phyloP scores from a whole-genome alignment of 2,888 invertebrate genomes.

The Eilema caniola region DNA sequence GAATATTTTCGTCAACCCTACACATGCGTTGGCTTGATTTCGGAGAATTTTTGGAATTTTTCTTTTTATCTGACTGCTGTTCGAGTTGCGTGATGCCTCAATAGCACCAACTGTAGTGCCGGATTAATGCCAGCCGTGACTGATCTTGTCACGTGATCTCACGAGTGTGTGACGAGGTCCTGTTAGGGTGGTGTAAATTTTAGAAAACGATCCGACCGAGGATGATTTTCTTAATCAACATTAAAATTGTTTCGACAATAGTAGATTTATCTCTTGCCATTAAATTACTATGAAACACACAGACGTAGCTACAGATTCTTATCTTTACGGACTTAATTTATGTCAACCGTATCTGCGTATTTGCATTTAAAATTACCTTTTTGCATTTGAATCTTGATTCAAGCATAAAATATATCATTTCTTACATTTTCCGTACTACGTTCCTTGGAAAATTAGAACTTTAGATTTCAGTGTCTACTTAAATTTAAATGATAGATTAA shows the following conservation, averaged over 20 bases:
- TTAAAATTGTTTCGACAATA: neutral
- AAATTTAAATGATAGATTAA: too few relatives aligned
- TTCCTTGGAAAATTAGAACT: neutral
- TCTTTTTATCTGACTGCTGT: too few relatives aligned
- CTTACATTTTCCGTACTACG: neutral
- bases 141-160: too few relatives aligned
- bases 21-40: too few relatives aligned
- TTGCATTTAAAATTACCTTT: slow-evolving; percentile 6
- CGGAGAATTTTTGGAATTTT: too few relatives aligned
- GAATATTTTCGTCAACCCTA: too few relatives aligned
- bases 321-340: neutral
- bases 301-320: neutral
- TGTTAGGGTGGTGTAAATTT: too few relatives aligned
- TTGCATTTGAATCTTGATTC: neutral
- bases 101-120: too few relatives aligned
- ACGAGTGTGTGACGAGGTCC: too few relatives aligned
- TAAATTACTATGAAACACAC: neutral
- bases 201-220: too few relatives aligned
- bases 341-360: neutral
- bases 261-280: neutral
- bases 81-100: too few relatives aligned
- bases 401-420: neutral
- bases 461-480: neutral
- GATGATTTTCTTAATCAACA: neutral
- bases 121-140: too few relatives aligned